Evolutionary conservation across 2,113 vertebrate species (phyloP).

Genomic region (Dermatemys mawii): DNA sequence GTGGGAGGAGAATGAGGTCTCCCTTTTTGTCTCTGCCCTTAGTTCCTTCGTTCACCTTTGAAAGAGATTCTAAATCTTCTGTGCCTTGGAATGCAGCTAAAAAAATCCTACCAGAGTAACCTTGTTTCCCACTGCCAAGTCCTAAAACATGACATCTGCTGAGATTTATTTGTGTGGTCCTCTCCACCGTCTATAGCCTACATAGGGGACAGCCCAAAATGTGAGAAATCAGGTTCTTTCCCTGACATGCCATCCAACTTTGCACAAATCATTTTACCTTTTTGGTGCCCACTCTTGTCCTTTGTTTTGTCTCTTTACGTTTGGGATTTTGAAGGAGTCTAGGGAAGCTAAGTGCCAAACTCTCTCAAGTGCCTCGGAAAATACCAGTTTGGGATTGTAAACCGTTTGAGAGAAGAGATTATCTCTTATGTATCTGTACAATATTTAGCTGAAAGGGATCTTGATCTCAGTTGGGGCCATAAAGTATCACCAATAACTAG

Average conservation of each 20-base stretch:
- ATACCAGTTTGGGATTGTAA: neutral
- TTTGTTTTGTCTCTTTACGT: neutral
- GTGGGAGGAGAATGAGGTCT: neutral
- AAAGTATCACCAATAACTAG: neutral
- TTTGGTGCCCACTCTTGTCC: neutral
- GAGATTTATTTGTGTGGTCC: neutral
- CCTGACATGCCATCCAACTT: neutral
- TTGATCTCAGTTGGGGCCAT: neutral
- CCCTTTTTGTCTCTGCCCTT: neutral
- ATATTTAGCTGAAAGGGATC: neutral
- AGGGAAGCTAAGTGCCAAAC: neutral
- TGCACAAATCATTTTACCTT: neutral
- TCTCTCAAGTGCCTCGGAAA: neutral
- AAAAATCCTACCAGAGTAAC: neutral
- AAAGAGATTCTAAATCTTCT: neutral
- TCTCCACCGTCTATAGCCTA: neutral
- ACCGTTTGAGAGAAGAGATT: neutral
- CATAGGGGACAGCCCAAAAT: neutral
- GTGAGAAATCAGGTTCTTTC: neutral
- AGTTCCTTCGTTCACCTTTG: neutral
- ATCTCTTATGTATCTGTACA: neutral
- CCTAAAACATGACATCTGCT: neutral
- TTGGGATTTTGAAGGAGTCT: neutral
- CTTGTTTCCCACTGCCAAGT: neutral
- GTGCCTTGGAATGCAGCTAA: neutral